phyloP scores from a whole-genome alignment of 37 sponge, comb jelly and placozoan species.

The Beroe forskalii region DNA sequence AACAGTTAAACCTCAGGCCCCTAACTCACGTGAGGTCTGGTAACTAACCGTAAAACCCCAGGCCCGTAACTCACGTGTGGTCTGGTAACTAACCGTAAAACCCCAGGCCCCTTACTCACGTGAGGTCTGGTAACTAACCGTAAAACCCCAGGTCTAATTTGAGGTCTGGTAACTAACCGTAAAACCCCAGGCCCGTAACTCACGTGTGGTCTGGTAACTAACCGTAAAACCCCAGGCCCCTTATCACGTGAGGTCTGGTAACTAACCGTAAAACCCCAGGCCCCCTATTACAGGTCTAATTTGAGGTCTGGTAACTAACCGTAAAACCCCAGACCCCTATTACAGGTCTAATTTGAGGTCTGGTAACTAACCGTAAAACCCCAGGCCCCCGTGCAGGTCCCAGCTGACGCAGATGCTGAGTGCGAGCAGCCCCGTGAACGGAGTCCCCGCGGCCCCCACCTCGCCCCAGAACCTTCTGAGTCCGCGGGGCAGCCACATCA shows the following conservation, averaged over 20 bases:
- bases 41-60: slow-evolving; percentile 9
- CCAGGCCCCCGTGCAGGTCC: slow-evolving; percentile 46
- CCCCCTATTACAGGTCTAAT: too few species aligned
- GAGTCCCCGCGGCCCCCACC: neutral
- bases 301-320: too few species aligned
- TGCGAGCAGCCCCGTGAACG: neutral
- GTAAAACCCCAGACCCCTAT: slow-evolving; percentile 9
- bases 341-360: too few species aligned
- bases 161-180: too few species aligned
- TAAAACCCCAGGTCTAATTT: slow-evolving; percentile 12
- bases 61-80: neutral
- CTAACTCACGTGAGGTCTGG: too few species aligned
- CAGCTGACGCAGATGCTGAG: neutral
- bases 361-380: slow-evolving; percentile 20
- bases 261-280: slow-evolving; percentile 15
- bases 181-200: too few species aligned
- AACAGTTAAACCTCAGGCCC: slow-evolving; percentile 9
- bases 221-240: slow-evolving; percentile 14
- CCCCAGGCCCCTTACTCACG: too few species aligned
- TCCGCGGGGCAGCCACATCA: neutral
- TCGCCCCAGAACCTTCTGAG: neutral
- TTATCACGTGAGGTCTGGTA: too few species aligned
- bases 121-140: too few species aligned
- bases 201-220: too few species aligned
- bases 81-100: neutral